Evolutionary conservation across 2,113 vertebrate species (phyloP), one percentile per base, ranked within the genome.

Genomic region (Melanerpes formicivorus): DNA sequence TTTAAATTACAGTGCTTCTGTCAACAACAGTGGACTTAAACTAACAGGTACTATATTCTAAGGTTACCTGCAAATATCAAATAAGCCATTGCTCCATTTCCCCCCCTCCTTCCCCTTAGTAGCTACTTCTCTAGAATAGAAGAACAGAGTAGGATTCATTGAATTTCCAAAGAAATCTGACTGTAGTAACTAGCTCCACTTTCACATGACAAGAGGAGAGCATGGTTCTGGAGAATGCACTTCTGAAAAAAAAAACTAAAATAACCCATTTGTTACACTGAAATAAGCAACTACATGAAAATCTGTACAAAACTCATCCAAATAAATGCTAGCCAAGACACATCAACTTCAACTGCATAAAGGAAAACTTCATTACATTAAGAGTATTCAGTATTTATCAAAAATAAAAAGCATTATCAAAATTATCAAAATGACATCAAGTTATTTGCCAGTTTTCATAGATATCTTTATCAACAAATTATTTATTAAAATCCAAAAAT

Each of bases 231-330:
- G 26, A 95, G 71, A 90, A 80, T 81, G 73, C 27, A 79, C 22
- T 29, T 80, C 93, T 93, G 85, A 80, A 95, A 93, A 88, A 93
- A 84, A 71, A 60, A 8, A 90, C 92, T 94, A 54, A 48, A 93
- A 94, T 42, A 84, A 87, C 32, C 56, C 69, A 88, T 74, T 42
- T 48, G 32, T 93, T 87, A 87, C 27, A 67, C 17, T 65, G 70
- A 65, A 83, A 86, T 3, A 2, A 83, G 25, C 27, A 74, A 72
- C 37, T 60, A 44, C 11, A 37, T 21, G 25, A 44, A 69, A 29
- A 91, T 55, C 34, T 30, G 37, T 37, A 83, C 8, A 85, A 64
- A 85, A 63, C 37, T 71, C 7, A 80, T 59, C 32, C 56, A 80
- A 79, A 37, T 13, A 90, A 74, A 81, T 6, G 9, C 15, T n/a